Conservation (phyloP, 2,888 invertebrate species). For the Amiota mariae region DNA sequence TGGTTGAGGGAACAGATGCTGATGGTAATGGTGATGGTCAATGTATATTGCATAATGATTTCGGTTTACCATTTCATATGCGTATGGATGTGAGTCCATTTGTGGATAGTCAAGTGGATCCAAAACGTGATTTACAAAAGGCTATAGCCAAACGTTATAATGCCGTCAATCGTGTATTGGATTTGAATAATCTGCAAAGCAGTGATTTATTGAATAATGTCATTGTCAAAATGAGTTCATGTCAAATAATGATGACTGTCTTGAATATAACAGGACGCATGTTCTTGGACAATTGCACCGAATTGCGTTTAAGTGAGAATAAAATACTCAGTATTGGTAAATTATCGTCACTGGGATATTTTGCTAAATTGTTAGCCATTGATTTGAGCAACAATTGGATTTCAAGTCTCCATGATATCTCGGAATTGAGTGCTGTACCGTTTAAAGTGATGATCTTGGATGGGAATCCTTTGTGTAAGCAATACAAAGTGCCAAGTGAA, state of each 20-base stretch:
- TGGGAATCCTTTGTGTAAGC: conserved; percentile 67
- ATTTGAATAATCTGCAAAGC: conserved; percentile 64
- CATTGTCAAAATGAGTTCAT: conserved; percentile 59
- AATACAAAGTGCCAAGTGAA: conserved; percentile 62
- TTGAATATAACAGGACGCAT: conserved; percentile 61
- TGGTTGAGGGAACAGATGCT: conserved; percentile 31
- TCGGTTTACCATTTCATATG: conserved; percentile 49
- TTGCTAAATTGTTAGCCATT: conserved; percentile 64
- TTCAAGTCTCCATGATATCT: conserved; percentile 56
- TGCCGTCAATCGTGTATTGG: conserved; percentile 61
- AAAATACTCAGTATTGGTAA: conserved; percentile 59
- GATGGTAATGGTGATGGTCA: conserved; percentile 37
- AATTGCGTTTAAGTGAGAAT: conserved; percentile 62
- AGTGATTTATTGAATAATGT: conserved; percentile 59
- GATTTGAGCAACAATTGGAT: conserved; percentile 68
- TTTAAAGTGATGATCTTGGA: conserved; percentile 63
- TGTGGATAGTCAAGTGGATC: conserved; percentile 61
- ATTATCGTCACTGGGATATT: conserved; percentile 56
- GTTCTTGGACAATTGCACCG: conserved; percentile 61
- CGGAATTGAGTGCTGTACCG: conserved; percentile 55
- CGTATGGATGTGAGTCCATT: conserved; percentile 64
- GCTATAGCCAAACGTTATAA: conserved; percentile 62
- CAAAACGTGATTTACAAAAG: conserved; percentile 57
- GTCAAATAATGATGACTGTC: conserved; percentile 58
- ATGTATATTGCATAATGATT: conserved; percentile 16